phyloP scores from a whole-genome alignment of 2,888 invertebrate species.

The Trissonchulus sp. region DNA sequence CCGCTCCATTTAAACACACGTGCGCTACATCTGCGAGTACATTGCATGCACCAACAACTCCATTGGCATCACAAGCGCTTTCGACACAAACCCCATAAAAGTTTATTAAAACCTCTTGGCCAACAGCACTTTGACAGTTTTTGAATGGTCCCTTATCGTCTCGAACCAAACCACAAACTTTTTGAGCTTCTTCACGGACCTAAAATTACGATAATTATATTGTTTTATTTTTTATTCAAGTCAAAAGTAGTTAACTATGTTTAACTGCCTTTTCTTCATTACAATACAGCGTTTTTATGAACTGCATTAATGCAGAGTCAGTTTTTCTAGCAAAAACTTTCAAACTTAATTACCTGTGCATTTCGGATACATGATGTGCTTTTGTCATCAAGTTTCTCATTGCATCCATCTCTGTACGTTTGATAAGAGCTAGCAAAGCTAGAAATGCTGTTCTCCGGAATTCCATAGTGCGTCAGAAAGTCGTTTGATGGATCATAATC shows the following conservation, averaged over 20 bases:
- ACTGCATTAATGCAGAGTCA: no score
- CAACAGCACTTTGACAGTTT: conserved; percentile 23
- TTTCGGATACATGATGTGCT: conserved; percentile 26
- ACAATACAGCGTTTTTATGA: no score
- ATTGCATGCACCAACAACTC: conserved; percentile 25
- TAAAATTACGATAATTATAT: not conserved
- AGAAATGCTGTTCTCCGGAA: conserved; percentile 54
- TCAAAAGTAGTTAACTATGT: no score
- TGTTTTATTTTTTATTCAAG: no score
- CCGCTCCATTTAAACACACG: conserved; percentile 19
- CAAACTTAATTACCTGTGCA: not conserved
- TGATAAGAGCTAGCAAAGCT: conserved; percentile 41
- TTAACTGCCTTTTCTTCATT: no score
- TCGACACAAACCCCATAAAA: conserved; percentile 25
- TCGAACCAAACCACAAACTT: conserved; percentile 5
- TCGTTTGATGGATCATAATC: conserved; percentile 77
- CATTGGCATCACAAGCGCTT: conserved; percentile 20
- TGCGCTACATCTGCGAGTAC: conserved; percentile 30
- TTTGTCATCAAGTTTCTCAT: not conserved
- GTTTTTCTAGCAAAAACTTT: no score
- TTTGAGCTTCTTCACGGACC: not conserved
- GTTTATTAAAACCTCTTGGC: not conserved
- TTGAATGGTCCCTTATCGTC: conserved; percentile 26
- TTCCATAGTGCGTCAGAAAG: conserved; percentile 72
- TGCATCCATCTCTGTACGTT: conserved; percentile 29